Base-by-base conservation (phyloP, 2,113 vertebrate genomes). In the Copsychus sechellarum region DNA sequence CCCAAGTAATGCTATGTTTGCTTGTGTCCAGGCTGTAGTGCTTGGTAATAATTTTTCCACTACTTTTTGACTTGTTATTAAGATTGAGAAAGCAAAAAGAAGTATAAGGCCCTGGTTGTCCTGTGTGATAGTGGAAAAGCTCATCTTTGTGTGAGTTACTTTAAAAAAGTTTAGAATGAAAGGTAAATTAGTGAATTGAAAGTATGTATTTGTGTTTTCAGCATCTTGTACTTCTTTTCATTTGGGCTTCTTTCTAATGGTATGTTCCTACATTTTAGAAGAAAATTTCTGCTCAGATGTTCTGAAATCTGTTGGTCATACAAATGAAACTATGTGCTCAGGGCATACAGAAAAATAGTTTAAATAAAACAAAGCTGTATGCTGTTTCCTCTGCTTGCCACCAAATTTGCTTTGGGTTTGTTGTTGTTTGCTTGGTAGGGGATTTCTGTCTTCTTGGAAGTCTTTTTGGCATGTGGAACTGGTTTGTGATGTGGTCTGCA, bases 401-500 rank as follows among this genome's bases (percentile, higher is more conserved):
- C 84, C 84, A 66, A 10, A 85, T 92, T 93, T 91, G 38, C 45
- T 96, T 83, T 70, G 73, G 47, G 26, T 76, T 76, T 86, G 24
- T 58, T 86, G 73, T 60, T 94, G 51, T 86, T 95, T 91, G 81
- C 64, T 81, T 92, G 65, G 43, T 91, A 87, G 81, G 69, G 84
- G 61, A 87, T 87, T 91, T 92, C 65, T 91, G 60, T 71, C 57
- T 78, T 90, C 85, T 80, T 95, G 67, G 79, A 94, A 92, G 56
- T 81, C 60, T 64, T 56, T 82, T 66, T 88, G 71, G 64, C 92
- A 50, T 34, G 65, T 28, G 64, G 34, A 64, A 21, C 64, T 71
- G 57, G 33, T 93, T 92, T 96, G 17, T 90, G 64, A 65, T 94
- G 88, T 88, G 74, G 86, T 92, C 50, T 91, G n/a, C 65, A 82